Percentiles rank a stretch among this genome's conserved stretches.
Conservation (phyloP, 1,140 invertebrate species). For the Acromyrmex heyeri region DNA sequence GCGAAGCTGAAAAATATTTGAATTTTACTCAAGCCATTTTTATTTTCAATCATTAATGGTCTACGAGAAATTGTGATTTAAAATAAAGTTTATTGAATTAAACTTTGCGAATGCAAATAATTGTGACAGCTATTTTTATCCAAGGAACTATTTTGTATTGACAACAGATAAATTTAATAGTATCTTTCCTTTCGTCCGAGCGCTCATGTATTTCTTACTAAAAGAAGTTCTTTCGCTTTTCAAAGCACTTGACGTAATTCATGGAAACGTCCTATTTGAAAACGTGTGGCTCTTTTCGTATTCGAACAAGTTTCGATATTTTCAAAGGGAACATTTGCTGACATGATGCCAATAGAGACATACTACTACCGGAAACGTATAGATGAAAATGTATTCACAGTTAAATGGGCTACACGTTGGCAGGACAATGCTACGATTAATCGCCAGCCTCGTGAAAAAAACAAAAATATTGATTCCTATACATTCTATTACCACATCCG, state of each 20-base stretch:
- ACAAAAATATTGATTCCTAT: background rate
- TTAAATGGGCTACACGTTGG: conserved; percentile 21
- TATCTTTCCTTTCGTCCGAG: background rate
- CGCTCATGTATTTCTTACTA: conserved; percentile 30
- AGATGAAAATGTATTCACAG: background rate
- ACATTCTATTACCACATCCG: background rate
- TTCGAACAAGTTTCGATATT: conserved; percentile 32
- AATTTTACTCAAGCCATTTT: background rate
- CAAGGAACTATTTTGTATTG: background rate
- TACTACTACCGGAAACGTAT: background rate
- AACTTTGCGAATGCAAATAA: background rate
- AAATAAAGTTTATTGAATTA: background rate
- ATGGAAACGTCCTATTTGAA: conserved; percentile 37
- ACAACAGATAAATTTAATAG: conserved; percentile 1
- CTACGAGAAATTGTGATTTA: background rate
- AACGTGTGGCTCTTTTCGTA: conserved; percentile 45
- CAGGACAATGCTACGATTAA: conserved; percentile 19
- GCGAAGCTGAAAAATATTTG: background rate
- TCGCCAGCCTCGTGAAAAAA: background rate
- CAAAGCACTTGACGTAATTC: conserved; percentile 53
- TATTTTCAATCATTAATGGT: background rate
- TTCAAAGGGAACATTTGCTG: conserved; percentile 22
- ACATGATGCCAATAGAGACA: conserved; percentile 24
- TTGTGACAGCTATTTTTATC: background rate
- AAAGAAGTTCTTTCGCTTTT: conserved; percentile 30